Evolutionary conservation across 2,797 vertebrate species (phyloP).

Genomic region (Pseudomugil gertrudae): DNA sequence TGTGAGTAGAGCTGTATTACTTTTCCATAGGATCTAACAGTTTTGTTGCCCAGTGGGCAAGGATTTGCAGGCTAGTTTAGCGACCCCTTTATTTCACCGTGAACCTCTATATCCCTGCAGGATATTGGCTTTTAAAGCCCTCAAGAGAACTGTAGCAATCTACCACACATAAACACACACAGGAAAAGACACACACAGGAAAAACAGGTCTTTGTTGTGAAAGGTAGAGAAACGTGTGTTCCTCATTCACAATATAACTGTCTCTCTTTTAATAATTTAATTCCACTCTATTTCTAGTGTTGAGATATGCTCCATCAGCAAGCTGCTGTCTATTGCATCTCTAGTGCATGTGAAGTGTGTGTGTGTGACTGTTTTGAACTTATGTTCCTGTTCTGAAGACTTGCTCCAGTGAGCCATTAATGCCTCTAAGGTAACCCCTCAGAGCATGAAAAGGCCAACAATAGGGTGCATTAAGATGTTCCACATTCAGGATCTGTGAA

Average conservation of each 20-base stretch:
- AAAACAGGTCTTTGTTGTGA: slow-evolving; percentile 35
- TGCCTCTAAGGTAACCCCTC: slow-evolving; percentile 50
- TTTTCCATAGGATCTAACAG: slow-evolving; percentile 25
- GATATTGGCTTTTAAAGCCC: slow-evolving; percentile 67
- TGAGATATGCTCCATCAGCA: slow-evolving; percentile 55
- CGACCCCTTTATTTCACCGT: slow-evolving; percentile 60
- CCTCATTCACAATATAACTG: slow-evolving; percentile 63
- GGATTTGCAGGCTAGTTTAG: slow-evolving; percentile 61
- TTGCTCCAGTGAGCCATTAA: slow-evolving; percentile 47
- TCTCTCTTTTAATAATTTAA: slow-evolving; percentile 73
- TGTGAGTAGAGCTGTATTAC: slow-evolving; percentile 30
- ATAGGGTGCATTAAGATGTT: slow-evolving; percentile 56
- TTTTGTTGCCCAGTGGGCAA: slow-evolving; percentile 50
- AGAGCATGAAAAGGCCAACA: slow-evolving; percentile 40
- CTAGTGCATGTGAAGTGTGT: slow-evolving; percentile 31
- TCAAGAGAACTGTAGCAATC: slow-evolving; percentile 40
- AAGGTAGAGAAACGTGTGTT: slow-evolving; percentile 40
- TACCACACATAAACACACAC: slow-evolving; percentile 15
- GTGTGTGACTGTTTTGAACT: slow-evolving; percentile 35
- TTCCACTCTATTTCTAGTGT: slow-evolving; percentile 43
- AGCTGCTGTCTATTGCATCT: slow-evolving; percentile 40
- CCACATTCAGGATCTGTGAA: slow-evolving; percentile 60
- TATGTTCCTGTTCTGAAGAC: slow-evolving; percentile 44
- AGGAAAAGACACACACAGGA: not conserved
- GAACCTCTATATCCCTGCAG: slow-evolving; percentile 58